Percentiles rank a stretch among this genome's conserved stretches.
Conservation (phyloP, 2,888 invertebrate species). For the Luperina testacea region DNA sequence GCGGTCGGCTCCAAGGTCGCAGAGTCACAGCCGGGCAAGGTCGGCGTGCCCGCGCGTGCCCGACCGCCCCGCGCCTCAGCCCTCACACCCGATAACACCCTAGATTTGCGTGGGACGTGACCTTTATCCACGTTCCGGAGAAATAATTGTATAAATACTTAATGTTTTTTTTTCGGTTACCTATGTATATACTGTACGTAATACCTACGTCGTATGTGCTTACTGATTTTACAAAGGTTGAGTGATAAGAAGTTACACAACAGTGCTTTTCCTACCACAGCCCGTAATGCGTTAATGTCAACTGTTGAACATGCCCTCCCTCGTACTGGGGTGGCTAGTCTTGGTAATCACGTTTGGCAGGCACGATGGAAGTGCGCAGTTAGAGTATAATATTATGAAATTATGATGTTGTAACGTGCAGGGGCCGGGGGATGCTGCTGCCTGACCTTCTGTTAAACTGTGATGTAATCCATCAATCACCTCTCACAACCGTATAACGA, state of each 20-base stretch:
- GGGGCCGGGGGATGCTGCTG: constrained; percentile 20
- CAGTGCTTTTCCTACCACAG: constrained; percentile 16
- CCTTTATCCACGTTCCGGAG: constrained; percentile 88
- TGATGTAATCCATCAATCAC: constrained; percentile 12
- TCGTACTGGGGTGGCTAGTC: constrained; percentile 23
- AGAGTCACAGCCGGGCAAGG: constrained; percentile 90
- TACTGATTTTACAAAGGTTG: constrained; percentile 46
- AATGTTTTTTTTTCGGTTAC: constrained; percentile 77
- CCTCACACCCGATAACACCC: constrained; percentile 84
- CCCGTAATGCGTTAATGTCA: constrained; percentile 48
- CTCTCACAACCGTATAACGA: neutral
- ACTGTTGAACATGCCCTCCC: constrained; percentile 46
- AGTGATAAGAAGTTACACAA: constrained; percentile 33
- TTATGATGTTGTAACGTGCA: constrained; percentile 5
- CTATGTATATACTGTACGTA: constrained; percentile 69
- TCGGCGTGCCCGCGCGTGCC: constrained; percentile 89
- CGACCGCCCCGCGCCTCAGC: constrained; percentile 73
- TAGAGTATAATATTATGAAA: neutral
- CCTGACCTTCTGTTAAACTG: constrained; percentile 5
- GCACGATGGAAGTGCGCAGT: constrained; percentile 22
- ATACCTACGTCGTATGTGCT: constrained; percentile 60
- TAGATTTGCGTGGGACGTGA: constrained; percentile 88
- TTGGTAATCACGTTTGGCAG: constrained; percentile 23
- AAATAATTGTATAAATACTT: constrained; percentile 88
- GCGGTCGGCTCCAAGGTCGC: constrained; percentile 88